Conservation (phyloP, 2,113 vertebrate species). For the Geothlypis trichas region DNA sequence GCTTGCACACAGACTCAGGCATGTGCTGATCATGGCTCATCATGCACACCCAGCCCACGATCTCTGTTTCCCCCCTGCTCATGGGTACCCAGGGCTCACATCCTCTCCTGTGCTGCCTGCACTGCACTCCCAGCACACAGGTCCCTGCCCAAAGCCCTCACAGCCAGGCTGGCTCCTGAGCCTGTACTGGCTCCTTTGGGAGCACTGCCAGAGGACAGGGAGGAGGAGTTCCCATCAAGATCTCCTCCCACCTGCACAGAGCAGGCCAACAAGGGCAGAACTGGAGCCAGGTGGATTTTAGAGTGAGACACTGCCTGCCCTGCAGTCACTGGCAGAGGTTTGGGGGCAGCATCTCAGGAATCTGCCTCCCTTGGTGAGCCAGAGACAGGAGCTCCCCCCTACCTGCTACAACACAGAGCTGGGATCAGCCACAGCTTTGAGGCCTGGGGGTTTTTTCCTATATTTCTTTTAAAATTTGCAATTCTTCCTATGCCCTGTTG, state of each 20-base stretch:
- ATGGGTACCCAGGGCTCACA: not conserved
- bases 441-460: accelerated
- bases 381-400: not conserved
- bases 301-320: accelerated
- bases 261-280: not conserved
- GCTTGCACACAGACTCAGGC: accelerated
- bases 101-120: accelerated
- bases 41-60: not conserved
- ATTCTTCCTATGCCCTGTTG: not conserved
- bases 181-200: not conserved
- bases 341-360: not conserved
- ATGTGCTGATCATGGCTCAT: accelerated
- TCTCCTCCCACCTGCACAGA: not conserved
- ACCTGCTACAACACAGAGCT: not conserved
- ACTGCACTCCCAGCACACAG: not conserved
- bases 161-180: accelerated
- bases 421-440: not conserved
- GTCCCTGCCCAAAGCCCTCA: not conserved
- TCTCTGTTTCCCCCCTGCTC: not conserved
- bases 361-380: not conserved
- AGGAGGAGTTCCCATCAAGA: not conserved
- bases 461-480: not conserved
- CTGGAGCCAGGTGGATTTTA: not conserved
- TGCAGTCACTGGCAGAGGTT: not conserved
- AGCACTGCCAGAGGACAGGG: not conserved